Percentiles rank a stretch among this genome's conserved stretches.
phyloP scores from a whole-genome alignment of 2,888 invertebrate species.

The Cephus nigrinus region DNA sequence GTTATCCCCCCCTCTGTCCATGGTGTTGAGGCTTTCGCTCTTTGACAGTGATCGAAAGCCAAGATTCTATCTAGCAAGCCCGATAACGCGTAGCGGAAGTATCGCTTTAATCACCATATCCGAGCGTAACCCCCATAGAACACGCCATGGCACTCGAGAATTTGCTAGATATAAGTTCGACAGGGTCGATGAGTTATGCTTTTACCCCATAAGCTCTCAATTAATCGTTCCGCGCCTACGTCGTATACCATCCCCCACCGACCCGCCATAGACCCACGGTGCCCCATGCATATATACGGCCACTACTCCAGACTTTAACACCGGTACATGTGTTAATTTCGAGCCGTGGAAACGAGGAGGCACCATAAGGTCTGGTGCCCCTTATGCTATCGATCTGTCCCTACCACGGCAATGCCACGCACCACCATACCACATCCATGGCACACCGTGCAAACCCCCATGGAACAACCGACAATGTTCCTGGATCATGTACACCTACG shows the following conservation, averaged over 20 bases:
- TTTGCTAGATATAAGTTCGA: not conserved
- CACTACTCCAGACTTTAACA: not conserved
- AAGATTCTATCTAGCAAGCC: constrained; percentile 52
- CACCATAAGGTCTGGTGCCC: constrained; percentile 60
- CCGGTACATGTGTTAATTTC: constrained; percentile 22
- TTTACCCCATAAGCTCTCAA: not conserved
- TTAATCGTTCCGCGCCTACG: constrained; percentile 11
- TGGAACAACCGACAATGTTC: constrained; percentile 48
- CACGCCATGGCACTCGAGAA: constrained; percentile 31
- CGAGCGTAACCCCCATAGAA: constrained; percentile 28
- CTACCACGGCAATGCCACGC: constrained; percentile 41
- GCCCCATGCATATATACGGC: not conserved
- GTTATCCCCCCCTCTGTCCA: not conserved
- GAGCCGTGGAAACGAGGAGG: constrained; percentile 39
- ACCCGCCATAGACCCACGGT: not conserved
- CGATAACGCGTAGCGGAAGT: constrained; percentile 59
- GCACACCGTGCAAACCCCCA: constrained; percentile 36
- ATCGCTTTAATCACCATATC: constrained; percentile 63
- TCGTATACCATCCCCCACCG: constrained; percentile 1
- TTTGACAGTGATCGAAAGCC: constrained; percentile 58
- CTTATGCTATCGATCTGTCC: constrained; percentile 59
- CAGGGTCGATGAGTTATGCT: not conserved
- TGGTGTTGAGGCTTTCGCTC: constrained; percentile 26
- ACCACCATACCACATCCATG: constrained; percentile 26
- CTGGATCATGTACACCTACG: constrained; percentile 26